A percentile compares a stretch with the other conserved stretches of the same genome.
These are phyloP conservation scores for Drosophila kikkawai DNA, from an alignment of 1,140 invertebrate species.

Conservation along the genomic window DNA sequence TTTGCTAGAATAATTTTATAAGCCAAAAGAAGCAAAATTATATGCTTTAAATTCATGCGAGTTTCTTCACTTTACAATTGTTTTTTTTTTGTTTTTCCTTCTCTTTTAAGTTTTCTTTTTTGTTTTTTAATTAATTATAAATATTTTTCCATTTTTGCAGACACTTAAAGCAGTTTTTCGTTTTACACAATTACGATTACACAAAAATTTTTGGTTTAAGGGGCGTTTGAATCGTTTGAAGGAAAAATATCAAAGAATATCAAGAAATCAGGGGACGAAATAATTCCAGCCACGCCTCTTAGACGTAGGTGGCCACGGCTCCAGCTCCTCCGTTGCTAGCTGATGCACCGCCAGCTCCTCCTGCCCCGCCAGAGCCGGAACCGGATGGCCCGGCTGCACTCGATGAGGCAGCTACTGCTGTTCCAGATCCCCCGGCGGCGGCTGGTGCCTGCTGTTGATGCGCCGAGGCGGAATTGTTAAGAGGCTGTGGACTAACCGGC, in stretches of 20 bases:
- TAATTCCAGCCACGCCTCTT: slow-evolving; percentile 41
- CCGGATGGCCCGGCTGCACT: slow-evolving; percentile 15
- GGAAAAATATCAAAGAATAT: slow-evolving; percentile 15
- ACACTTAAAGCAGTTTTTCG: slow-evolving; percentile 73
- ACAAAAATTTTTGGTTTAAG: slow-evolving; percentile 20
- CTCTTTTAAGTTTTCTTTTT: neutral
- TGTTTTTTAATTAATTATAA: slow-evolving; percentile 29
- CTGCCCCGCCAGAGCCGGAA: neutral
- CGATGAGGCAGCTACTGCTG: slow-evolving; percentile 16
- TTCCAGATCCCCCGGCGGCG: slow-evolving; percentile 18
- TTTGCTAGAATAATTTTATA: slow-evolving; percentile 51
- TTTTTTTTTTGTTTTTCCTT: slow-evolving; percentile 6
- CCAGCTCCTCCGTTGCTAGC: slow-evolving; percentile 26
- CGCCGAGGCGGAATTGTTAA: slow-evolving; percentile 68
- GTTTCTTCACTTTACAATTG: slow-evolving; percentile 43
- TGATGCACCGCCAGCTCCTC: slow-evolving; percentile 25
- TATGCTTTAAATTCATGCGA: slow-evolving; percentile 68
- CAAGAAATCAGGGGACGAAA: slow-evolving; percentile 6
- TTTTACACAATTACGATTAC: slow-evolving; percentile 52
- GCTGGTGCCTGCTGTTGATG: slow-evolving; percentile 53
- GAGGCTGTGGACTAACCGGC: slow-evolving; percentile 83
- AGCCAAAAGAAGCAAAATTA: slow-evolving; percentile 71
- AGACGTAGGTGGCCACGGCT: slow-evolving; percentile 81
- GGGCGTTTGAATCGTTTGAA: slow-evolving; percentile 20
- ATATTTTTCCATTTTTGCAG: slow-evolving; percentile 34